Percentiles rank a stretch among this genome's conserved stretches.
Conservation (phyloP, 2,113 vertebrate species). For the Narcine bancroftii region DNA sequence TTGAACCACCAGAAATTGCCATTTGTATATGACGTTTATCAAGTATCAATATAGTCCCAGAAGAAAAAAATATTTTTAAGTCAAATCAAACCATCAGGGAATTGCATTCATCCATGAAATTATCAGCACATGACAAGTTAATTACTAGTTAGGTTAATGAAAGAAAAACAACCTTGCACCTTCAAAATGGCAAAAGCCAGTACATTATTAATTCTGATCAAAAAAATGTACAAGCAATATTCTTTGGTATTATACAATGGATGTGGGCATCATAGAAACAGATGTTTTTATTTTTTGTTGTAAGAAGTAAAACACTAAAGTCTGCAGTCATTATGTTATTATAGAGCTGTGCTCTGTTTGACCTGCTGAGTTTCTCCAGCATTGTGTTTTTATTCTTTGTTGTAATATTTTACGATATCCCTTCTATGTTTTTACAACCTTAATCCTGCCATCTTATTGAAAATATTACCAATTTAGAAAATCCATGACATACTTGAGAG, state of each 20-base stretch:
- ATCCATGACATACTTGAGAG: not conserved
- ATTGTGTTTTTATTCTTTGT: not conserved
- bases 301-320: no score
- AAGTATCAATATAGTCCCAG: not conserved
- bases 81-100: not conserved
- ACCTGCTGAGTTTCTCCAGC: no score
- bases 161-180: constrained; percentile 15
- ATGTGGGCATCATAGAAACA: no score
- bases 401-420: not conserved
- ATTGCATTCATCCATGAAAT: constrained; percentile 2
- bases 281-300: not conserved
- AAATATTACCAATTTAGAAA: not conserved
- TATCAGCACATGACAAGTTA: not conserved
- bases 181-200: not conserved
- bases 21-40: not conserved
- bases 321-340: no score
- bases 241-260: not conserved
- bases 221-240: no score
- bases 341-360: no score
- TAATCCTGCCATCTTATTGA: not conserved
- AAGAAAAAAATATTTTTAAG: constrained; percentile 5
- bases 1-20: constrained; percentile 29
- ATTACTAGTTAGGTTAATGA: not conserved
- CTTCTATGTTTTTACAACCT: not conserved
- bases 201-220: not conserved